Evolutionary conservation across 2,113 vertebrate species (phyloP), one percentile per base, ranked within the genome.

Genomic region (Triplophysa rosa): DNA sequence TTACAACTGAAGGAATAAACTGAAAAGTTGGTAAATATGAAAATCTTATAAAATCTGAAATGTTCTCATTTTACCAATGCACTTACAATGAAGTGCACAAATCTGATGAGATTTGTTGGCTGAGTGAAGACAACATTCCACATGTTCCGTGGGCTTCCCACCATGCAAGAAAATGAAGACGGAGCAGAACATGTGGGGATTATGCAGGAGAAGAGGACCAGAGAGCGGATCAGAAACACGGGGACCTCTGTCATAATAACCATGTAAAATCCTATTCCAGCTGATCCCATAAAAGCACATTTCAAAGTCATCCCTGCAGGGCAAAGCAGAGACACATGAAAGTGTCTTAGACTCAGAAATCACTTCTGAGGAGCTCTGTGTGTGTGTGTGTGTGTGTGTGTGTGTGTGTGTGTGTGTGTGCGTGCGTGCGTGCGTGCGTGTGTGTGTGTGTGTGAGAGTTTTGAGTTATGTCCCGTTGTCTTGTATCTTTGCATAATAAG

Each of bases 201-300:
- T 69, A 67, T 59, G 58, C 52, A 70, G 40, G 61, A 37, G 64
- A 65, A 70, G 67, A 79, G 54, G 56, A 62, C 33, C 11, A 58
- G 54, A 70, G 77, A 33, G 33, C 0, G 54, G 67, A 62, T 69
- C 65, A 67, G 66, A 79, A 19, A 67, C 16, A 62, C 21, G 37
- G 37, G 56, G 26, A 52, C n/a, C 29, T 71, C 69, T 71, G 47
- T 73, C 49, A 58, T 80, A 73, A 80, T 80, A 73, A 58, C 69
- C 62, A 58, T 42, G 47, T 16, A 0, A 72, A 80, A 80, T 80
- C 78, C 78, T 42, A 10, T 73, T 47, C 29, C 59, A 49, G 58
- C 63, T 73, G 67, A 45, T 63, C 78, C 78, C 47, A 58, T 72
- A 64, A 58, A 74, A 64, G 47, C 56, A 58, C 67, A 73, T 66